Conservation (phyloP, 2,888 invertebrate genomes). For the Cabera pusaria region DNA sequence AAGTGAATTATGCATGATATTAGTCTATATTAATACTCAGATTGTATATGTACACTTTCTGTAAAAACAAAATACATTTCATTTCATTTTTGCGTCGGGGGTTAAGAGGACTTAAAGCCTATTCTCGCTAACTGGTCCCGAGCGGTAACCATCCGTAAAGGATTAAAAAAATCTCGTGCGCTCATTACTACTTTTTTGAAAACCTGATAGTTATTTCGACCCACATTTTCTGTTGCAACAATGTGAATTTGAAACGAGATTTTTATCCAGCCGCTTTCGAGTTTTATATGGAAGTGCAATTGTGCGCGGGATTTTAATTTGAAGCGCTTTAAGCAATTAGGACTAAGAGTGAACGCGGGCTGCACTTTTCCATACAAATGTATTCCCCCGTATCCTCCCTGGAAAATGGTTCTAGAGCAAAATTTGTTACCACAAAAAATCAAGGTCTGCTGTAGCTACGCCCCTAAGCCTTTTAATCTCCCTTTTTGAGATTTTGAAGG, state of each 20-base stretch:
- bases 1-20: no score
- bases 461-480: no score
- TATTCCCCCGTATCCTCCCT: no score
- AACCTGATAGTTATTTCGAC: conserved; percentile 42
- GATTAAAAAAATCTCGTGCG: conserved; percentile 41
- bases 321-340: not conserved
- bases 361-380: no score
- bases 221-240: conserved; percentile 38
- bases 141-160: conserved; percentile 43
- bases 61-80: no score
- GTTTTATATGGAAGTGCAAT: conserved; percentile 6
- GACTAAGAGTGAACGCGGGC: no score
- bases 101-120: conserved; percentile 8
- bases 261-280: conserved; percentile 6
- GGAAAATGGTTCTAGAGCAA: no score
- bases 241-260: conserved; percentile 15
- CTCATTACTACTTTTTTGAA: conserved; percentile 53
- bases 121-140: conserved; percentile 55
- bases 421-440: no score
- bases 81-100: conserved; percentile 1
- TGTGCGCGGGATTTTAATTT: conserved; percentile 4
- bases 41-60: no score
- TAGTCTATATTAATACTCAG: no score
- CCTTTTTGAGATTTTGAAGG: no score
- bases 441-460: no score